Evolutionary conservation across 2,888 invertebrate genomes (phyloP).

Genomic region (Alloplasta piceator): DNA sequence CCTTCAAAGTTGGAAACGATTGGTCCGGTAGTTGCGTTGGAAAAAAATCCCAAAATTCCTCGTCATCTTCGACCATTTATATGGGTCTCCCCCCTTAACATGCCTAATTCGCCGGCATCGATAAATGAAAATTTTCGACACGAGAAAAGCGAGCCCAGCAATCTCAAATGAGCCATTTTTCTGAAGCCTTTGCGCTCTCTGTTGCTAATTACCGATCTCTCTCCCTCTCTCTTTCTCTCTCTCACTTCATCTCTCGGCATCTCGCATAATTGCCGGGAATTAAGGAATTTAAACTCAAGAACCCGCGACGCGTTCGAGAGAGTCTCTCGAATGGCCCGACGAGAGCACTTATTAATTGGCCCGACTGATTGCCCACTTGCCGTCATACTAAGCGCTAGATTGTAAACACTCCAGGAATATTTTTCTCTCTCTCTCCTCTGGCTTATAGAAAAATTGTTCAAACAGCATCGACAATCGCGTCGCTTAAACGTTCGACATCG

Average conservation of each 20-base stretch:
- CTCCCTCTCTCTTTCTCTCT: background rate
- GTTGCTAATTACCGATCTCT: conserved; percentile 63
- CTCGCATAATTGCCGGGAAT: conserved; percentile 77
- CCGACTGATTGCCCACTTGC: conserved; percentile 76
- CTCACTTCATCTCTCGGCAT: conserved; percentile 37
- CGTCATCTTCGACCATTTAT: too few species aligned
- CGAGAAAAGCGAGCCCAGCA: conserved; percentile 11
- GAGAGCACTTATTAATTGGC: conserved; percentile 76
- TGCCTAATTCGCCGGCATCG: conserved; percentile 44
- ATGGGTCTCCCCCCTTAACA: too few species aligned
- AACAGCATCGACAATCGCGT: too few species aligned
- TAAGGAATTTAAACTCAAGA: conserved; percentile 75
- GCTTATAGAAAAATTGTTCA: too few species aligned
- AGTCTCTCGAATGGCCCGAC: conserved; percentile 47
- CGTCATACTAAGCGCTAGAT: conserved; percentile 75
- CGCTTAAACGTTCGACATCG: too few species aligned
- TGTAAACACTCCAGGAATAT: conserved; percentile 77
- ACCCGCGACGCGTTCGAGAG: conserved; percentile 53
- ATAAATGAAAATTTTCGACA: conserved; percentile 30
- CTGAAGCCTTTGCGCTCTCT: conserved; percentile 14
- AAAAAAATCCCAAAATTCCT: too few species aligned
- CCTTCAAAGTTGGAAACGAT: too few species aligned
- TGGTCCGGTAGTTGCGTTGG: too few species aligned
- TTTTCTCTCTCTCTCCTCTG: background rate
- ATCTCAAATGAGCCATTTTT: conserved; percentile 33